Evolutionary conservation across 1,140 invertebrate species (phyloP).

Genomic region (Pogonognathellus flavescens): DNA sequence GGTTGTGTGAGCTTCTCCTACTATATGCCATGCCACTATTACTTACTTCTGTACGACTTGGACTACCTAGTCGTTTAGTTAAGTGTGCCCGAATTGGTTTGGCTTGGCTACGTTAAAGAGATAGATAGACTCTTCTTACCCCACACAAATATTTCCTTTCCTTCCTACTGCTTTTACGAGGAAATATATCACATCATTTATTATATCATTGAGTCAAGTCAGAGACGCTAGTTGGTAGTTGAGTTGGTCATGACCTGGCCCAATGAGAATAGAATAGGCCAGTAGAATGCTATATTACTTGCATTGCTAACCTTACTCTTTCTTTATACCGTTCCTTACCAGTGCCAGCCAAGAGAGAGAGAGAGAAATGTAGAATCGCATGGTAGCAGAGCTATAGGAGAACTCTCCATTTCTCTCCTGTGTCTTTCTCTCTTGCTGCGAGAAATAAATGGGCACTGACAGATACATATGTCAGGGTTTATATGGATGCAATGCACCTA

Average conservation of each 20-base stretch:
- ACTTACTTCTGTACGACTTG: too few species aligned
- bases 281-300: not conserved
- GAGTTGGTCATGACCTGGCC: constrained; percentile 48
- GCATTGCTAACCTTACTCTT: too few species aligned
- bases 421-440: constrained; percentile 36
- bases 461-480: constrained; percentile 53
- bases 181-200: constrained; percentile 63
- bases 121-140: constrained; percentile 40
- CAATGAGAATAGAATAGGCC: constrained; percentile 45
- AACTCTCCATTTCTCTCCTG: constrained; percentile 46
- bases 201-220: constrained; percentile 53
- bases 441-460: constrained; percentile 57
- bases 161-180: constrained; percentile 57
- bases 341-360: not conserved
- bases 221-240: constrained; percentile 29
- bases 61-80: not conserved
- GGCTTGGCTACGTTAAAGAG: constrained; percentile 21
- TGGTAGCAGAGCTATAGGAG: not conserved
- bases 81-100: not conserved
- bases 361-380: not conserved
- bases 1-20: not conserved
- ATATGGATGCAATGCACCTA: constrained; percentile 32
- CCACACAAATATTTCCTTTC: constrained; percentile 38
- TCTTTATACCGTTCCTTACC: too few species aligned
- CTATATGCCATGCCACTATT: too few species aligned